Evolutionary conservation across 30 jellyfish, hydroid and myxozoan species (phyloP), one percentile per base, ranked within the genome.

Genomic region (Kudoa iwatai): DNA sequence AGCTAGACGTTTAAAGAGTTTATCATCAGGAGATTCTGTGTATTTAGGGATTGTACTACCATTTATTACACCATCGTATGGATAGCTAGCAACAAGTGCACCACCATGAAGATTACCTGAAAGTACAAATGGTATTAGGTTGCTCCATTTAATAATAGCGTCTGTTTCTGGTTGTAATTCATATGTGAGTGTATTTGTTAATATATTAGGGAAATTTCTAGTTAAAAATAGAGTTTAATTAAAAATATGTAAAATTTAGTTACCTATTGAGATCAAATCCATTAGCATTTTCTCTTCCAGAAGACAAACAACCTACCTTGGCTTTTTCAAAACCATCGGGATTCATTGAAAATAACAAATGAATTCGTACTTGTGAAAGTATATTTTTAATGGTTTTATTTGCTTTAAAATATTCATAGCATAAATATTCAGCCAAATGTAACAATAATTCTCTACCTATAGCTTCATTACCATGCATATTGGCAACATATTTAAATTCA

Each of bases 251-350:
- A 46, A 18, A 38, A 0, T 36, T 36, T 20, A 12, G 24, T 55
- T 42, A 81, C 99, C 90, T 44, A 22, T 52, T 51, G 28, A 81
- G 47, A 39, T 81, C 89, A 2, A 64, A 62, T 3, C 87, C 84
- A 51, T 64, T 58, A 13, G 99, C 87, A 50, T 81, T 81, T 16
- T 30, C 6, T 30, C 46, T 47, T 36, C 99, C 99, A 13, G 40
- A 33, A n/a, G n/a, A n/a, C n/a, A n/a, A n/a, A n/a, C n/a, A n/a
- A n/a, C 96, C 96, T 28, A 48, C 89, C 31, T 53, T 54, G 0
- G 89, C 99, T 14, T 43, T 39, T 28, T 81, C 89, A 81, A 81
- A 81, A 1, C 99, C 99, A 58, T 81, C 99, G 0, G 99, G 99
- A 44, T 81, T 81, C 83, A 81, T 52, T 1, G 99, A 57, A 11